Base-by-base conservation (phyloP, 2,113 vertebrate species). In the Stegostoma tigrinum region DNA sequence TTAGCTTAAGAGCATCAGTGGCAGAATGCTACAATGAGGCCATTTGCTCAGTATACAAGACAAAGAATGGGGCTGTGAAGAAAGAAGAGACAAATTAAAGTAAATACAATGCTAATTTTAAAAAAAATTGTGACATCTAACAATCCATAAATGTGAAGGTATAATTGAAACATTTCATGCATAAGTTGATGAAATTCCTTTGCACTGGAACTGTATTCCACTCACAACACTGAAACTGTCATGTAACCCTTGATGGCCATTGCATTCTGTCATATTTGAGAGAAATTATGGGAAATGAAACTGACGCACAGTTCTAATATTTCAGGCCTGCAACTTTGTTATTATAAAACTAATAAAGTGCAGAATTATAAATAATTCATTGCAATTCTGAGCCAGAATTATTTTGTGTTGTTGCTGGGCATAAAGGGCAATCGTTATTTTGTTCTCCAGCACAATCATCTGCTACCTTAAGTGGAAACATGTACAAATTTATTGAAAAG, bases 91-190 rank as follows among this genome's bases (percentile, higher is more conserved):
- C 0, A 72, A 27, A 72, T 27, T 72, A 72, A 72, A 30, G 5
- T 72, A 72, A 72, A 72, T 23, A 72, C 24, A 72, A 72, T 27
- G 17, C 67, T 72, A 27, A 27, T 72, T 6, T 6, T 30, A 24
- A 72, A 72, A 72, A 48, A 72, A 72, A 72, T 70, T 24, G 68
- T 27, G 24, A 72, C 68, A 72, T 3, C 21, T 72, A 24, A 72
- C 21, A 72, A 72, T 72, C 68, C 68, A 24, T 24, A 72, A 72
- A 72, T 72, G 23, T 27, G n/a, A 19, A 85, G 23, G 14, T 42
- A 85, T 85, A 85, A 85, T 34, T 85, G 83, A 85, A 85, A 85
- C 42, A 45, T 85, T 85, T 85, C 83, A 85, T 85, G n/a, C n/a
- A 45, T 85, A 85, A 85, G 14, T 85, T 7, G 24, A 24, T 72